Conservation (phyloP, 2,113 vertebrate species). For the Pimephales promelas region DNA sequence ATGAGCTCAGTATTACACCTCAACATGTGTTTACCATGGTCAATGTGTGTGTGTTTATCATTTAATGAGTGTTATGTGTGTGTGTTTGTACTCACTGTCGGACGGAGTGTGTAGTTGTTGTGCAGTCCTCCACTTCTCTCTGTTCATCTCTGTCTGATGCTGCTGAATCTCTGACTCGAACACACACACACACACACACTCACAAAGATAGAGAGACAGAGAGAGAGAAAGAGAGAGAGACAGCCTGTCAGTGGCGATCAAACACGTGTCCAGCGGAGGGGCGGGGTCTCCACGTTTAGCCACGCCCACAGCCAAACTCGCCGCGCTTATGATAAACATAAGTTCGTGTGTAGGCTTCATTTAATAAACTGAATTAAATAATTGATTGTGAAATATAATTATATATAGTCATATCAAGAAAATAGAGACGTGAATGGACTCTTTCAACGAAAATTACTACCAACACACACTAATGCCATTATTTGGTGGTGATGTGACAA, state of each 20-base stretch:
- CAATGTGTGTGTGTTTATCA: not conserved
- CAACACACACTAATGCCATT: too few relatives aligned
- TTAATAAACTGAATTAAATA: not conserved
- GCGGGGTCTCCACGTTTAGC: not conserved
- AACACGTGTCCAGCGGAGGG: not conserved
- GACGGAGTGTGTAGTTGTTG: not conserved
- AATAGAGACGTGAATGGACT: too few relatives aligned
- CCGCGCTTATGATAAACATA: not conserved
- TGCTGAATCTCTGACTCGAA: not conserved
- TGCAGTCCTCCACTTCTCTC: not conserved
- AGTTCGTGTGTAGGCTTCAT: not conserved
- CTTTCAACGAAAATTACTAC: too few relatives aligned
- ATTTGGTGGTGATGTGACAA: too few relatives aligned
- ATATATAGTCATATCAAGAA: too few relatives aligned
- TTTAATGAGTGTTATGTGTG: not conserved
- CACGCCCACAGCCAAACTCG: not conserved
- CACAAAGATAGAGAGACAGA: too few relatives aligned
- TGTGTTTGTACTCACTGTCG: slow-evolving; percentile 4
- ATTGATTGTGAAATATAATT: too few relatives aligned
- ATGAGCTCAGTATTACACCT: not conserved
- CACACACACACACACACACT: not conserved
- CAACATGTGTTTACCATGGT: not conserved
- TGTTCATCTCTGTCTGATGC: not conserved
- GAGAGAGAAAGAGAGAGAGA: too few relatives aligned
- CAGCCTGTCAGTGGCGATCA: not conserved